Conservation (phyloP, 2,113 vertebrate genomes). For the Clarias batrachus region DNA sequence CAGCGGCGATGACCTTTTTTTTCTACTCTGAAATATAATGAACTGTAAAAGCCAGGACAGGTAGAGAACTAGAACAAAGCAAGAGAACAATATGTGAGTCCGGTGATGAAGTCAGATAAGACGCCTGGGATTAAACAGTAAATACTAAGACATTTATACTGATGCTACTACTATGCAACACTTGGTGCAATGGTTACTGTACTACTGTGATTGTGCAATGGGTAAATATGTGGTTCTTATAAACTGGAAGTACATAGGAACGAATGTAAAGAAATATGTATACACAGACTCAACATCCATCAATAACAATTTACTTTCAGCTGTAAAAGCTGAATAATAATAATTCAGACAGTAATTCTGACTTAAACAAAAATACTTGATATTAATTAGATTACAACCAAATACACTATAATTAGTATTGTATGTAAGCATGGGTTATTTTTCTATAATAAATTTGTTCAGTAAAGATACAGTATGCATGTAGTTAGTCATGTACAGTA, state of each 20-base stretch:
- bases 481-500: neutral
- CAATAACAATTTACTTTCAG: neutral
- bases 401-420: too few relatives aligned
- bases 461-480: neutral
- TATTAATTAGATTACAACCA: neutral
- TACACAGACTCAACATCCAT: neutral
- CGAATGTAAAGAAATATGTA: neutral
- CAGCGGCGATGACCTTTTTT: slow-evolving; percentile 11
- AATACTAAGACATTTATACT: neutral
- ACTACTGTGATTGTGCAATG: neutral
- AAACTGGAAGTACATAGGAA: neutral
- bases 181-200: neutral
- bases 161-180: neutral
- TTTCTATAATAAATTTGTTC: neutral
- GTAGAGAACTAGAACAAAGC: neutral
- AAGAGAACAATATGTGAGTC: neutral
- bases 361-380: neutral
- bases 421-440: neutral
- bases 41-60: neutral
- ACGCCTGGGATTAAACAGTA: neutral
- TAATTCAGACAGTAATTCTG: neutral
- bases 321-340: neutral
- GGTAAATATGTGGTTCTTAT: neutral
- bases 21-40: slow-evolving; percentile 7
- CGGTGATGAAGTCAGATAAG: neutral